phyloP scores from a whole-genome alignment of 2,113 vertebrate species.

The Melierax canorus region DNA sequence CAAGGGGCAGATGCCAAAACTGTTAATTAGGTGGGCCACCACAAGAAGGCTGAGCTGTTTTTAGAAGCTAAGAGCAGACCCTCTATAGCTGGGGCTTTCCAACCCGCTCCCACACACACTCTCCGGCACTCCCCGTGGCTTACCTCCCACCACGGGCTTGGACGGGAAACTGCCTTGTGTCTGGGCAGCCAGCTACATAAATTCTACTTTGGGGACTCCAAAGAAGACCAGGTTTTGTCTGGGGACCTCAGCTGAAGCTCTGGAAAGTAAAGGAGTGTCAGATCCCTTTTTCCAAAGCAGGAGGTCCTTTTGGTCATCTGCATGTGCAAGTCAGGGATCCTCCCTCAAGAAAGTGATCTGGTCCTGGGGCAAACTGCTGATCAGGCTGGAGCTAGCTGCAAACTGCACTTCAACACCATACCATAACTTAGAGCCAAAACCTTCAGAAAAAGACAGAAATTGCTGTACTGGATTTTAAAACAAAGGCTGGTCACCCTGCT shows the following conservation, averaged over 20 bases:
- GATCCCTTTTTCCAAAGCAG: not conserved
- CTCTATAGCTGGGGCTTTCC: not conserved
- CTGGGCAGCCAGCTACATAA: not conserved
- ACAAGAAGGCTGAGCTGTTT: not conserved
- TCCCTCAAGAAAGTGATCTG: not conserved
- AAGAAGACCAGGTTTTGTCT: not conserved
- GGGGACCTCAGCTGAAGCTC: not conserved
- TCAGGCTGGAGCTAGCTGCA: not conserved
- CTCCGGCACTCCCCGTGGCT: not conserved
- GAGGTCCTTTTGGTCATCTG: not conserved
- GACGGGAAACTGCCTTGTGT: rapidly evolving
- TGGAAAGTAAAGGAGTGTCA: not conserved
- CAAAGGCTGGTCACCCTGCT: not conserved
- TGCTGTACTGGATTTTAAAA: not conserved
- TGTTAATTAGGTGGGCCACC: not conserved
- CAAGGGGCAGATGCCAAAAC: not conserved
- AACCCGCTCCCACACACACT: not conserved
- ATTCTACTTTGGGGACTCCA: not conserved
- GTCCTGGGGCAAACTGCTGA: not conserved
- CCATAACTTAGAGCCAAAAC: not conserved
- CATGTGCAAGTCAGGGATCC: not conserved
- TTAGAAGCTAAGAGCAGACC: not conserved
- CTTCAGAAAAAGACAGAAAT: not conserved
- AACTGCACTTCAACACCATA: not conserved
- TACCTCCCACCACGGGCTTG: not conserved